Evolutionary conservation across 2,113 vertebrate genomes (phyloP).

Genomic region (Rhinogobius similis): DNA sequence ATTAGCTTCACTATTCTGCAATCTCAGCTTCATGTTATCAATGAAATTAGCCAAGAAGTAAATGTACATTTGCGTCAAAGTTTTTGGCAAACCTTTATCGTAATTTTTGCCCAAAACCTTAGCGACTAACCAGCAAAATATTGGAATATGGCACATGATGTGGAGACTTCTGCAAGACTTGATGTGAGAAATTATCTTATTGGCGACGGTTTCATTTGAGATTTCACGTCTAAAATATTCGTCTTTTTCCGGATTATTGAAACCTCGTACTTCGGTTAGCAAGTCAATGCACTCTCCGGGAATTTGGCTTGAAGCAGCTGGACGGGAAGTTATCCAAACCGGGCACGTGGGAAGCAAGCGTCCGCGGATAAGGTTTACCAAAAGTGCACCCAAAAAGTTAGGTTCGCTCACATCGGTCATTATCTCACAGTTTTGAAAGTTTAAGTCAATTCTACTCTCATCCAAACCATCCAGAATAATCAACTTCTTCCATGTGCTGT

Average conservation of each 20-base stretch:
- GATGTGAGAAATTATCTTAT: slow-evolving; percentile 49
- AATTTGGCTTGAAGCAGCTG: slow-evolving; percentile 49
- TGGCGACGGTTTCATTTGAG: slow-evolving; percentile 23
- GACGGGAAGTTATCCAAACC: slow-evolving; percentile 66
- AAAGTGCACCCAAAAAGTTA: slow-evolving; percentile 24
- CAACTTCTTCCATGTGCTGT: slow-evolving; percentile 26
- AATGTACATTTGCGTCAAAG: slow-evolving; percentile 70
- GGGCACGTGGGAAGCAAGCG: slow-evolving; percentile 47
- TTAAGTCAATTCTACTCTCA: slow-evolving; percentile 55
- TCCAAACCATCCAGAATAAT: slow-evolving; percentile 71
- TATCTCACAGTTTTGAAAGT: slow-evolving; percentile 56
- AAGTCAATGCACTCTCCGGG: slow-evolving; percentile 44
- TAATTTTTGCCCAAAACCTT: slow-evolving; percentile 50
- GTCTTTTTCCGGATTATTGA: slow-evolving; percentile 63
- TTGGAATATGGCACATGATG: slow-evolving; percentile 73
- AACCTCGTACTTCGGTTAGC: slow-evolving; percentile 66
- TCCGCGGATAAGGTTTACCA: slow-evolving; percentile 67
- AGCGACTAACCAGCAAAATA: slow-evolving; percentile 64
- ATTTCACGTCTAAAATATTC: slow-evolving; percentile 65
- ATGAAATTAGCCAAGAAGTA: slow-evolving; percentile 49
- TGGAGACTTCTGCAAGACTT: slow-evolving; percentile 66
- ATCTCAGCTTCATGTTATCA: slow-evolving; percentile 40
- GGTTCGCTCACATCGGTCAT: slow-evolving; percentile 35
- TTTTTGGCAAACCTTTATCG: slow-evolving; percentile 48
- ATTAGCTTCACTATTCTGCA: slow-evolving; percentile 24